A percentile compares a stretch with the other conserved stretches of the same genome.
These are phyloP conservation scores for Catharus ustulatus DNA, from an alignment of 2,797 vertebrate genomes.

Conservation along the genomic window DNA sequence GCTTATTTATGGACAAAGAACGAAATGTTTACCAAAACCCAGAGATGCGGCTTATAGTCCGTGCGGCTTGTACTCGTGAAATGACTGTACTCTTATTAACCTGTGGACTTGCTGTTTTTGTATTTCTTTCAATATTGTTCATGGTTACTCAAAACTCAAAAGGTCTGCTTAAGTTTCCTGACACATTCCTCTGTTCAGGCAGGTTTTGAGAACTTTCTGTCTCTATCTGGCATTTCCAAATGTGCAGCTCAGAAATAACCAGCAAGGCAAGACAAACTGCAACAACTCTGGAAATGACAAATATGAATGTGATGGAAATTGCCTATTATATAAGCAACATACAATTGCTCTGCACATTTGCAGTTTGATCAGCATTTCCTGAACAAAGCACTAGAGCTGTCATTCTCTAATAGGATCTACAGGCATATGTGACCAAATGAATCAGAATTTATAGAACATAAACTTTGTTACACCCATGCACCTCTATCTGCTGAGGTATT, in stretches of 20 bases:
- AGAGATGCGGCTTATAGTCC: too few relatives aligned
- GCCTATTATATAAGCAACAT: not conserved
- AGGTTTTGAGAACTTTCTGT: not conserved
- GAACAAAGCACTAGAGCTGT: not conserved
- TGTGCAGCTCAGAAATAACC: not conserved
- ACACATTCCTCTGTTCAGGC: not conserved
- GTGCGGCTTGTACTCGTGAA: too few relatives aligned
- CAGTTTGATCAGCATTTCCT: not conserved
- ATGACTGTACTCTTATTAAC: not conserved
- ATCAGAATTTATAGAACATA: not conserved
- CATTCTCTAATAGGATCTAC: not conserved
- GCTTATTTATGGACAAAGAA: too few relatives aligned
- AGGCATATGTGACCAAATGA: not conserved
- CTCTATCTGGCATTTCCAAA: not conserved
- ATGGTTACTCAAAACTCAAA: not conserved
- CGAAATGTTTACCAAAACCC: too few relatives aligned
- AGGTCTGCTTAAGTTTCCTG: not conserved
- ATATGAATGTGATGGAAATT: not conserved
- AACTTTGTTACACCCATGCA: accelerated
- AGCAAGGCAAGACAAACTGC: not conserved
- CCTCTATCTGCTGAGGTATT: not conserved
- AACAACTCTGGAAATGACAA: not conserved
- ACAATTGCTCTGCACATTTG: not conserved
- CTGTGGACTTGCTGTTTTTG: not conserved
- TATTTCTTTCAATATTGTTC: not conserved